Evolutionary conservation across 2,888 invertebrate genomes (phyloP), one percentile per base, ranked within the genome.

Genomic region (Pocota personata): DNA sequence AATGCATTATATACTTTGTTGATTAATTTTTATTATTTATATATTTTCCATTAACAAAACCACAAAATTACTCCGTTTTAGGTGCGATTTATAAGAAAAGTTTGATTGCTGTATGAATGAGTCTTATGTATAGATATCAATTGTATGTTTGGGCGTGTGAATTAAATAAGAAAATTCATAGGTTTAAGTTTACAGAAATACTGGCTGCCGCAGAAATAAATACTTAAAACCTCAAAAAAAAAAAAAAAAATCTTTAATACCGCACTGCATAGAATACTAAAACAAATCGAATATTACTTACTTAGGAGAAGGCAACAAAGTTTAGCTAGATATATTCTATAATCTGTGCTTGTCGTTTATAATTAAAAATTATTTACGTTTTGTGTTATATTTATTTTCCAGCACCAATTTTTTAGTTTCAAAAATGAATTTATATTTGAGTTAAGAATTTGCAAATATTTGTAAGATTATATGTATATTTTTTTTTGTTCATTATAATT

Each of bases 141-240:
- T 37, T 27, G 64, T 52, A 48, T 48, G 71, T 21, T 5, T 60
- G 57, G 19, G 69, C 16, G 64, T 14, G 64, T 82, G 46, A 7
- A 24, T 37, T 24, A 55, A 57, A 48, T 8, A 50, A 66, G n/a
- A n/a, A 66, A 37, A 19, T 12, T 48, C 10, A 14, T 67, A 82
- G 80, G 72, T 77, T 60, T 76, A 76, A 76, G 58, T 80, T 72
- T 86, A 75, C 80, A 86, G 72, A 80, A 75, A 75, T 35, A 58
- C 64, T 82, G 80, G 86, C 86, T 86, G 86, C 86, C 86, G 80
- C 86, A 82, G 86, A 86, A 72, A 67, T 60, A 14, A 27, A 46
- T 30, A 64, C n/a, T 32, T 82, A 55, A 37, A 76, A 66, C 57
- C 19, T 60, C 32, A 30, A 57, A 46, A 27, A 50, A 32, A 35